Base-by-base conservation (phyloP, 1,140 invertebrate species). In the Drosophila sproati region DNA sequence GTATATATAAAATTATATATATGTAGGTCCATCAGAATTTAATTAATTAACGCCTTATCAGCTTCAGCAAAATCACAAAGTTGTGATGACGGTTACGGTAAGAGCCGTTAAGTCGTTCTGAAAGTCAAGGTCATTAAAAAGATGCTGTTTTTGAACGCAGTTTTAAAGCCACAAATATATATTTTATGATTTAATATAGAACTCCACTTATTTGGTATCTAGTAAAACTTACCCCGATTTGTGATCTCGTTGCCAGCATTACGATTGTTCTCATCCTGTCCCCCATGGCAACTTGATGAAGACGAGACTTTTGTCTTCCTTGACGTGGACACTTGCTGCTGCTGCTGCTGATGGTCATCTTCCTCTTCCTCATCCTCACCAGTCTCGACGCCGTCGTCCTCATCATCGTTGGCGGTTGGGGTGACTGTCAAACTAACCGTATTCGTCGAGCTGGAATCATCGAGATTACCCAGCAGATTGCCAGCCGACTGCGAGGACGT, bases 211-310 rank as follows among this genome's bases (percentile, higher is more conserved):
- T 31, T 34, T 34, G 4, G 12, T 31, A 8, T 20, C 20, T 20
- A 20, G 20, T 32, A 8, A 37, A 2, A 73, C 80, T 63, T 52
- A 92, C 91, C 91, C 62, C 90, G 74, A 78, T 83, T 92, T 60
- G 85, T 92, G 35, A 89, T 91, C 71, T 92, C 91, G 34, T 92
- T 92, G 57, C 90, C 90, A 10, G 87, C 91, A 83, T 91, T 91
- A 1, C 91, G 91, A 73, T 91, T 91, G 56, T 92, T 92, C 60
- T 92, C 91, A 63, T 92, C 91, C 63, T 92, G 91, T 51, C 90
- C 90, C 20, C 78, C 73, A 5, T 59, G 47, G 55, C 80, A 77
- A 37, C 52, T 67, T 4, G 80, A 61, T 32, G 63, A 67, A 7
- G 61, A 63, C 12, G 47, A 43, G 28, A 71, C 47, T 52, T 81